Base-by-base conservation (phyloP, 2,888 invertebrate species). In the Andrena fulva region DNA sequence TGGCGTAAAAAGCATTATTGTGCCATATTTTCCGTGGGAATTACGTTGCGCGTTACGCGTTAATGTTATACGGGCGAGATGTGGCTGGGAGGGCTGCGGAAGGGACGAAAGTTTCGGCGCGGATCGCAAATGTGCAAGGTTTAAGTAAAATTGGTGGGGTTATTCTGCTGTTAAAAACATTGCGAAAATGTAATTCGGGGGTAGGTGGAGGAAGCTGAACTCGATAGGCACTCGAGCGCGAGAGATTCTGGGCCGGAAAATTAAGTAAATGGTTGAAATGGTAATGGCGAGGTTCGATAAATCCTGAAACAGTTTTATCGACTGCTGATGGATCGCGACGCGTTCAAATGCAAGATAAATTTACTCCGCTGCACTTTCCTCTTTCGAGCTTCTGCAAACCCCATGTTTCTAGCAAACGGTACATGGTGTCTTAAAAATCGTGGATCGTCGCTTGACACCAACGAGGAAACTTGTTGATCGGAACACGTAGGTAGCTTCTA, bases 241-340 rank as follows among this genome's bases (percentile, higher is more conserved):
- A 42, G 42, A 16, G 16, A 42, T 42, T 42, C 16, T 42, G 16
- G 42, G 16, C 42, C 68, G 60, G 50, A 52, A 69, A 75, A 33
- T 69, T 69, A 16, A 69, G 35, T 50, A 68, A 75, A 68, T 75
- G 74, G 60, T n/a, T 62, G 50, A 62, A 76, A 69, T 76, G 75
- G 62, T 69, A 62, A 76, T 76, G 70, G 20, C 24, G 27, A 56
- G 63, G 54, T 63, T 70, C 70, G 1, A 70, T 76, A 76, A 76
- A 76, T 76, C 54, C 24, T 48, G 48, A 24, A 70, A 63, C 70
- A 63, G 8, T 6, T 29, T 7, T 24, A 8, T 63, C 54, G 33
- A 16, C 27, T 5, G 63, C 16, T 42, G 16, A 29, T 29, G n/a
- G 54, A 76, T 76, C 31, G 54, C n/a, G 7, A 5, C 29, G 68